phyloP scores from a whole-genome alignment of 2,888 invertebrate species.

The Mesorhabditis spiculigera region DNA sequence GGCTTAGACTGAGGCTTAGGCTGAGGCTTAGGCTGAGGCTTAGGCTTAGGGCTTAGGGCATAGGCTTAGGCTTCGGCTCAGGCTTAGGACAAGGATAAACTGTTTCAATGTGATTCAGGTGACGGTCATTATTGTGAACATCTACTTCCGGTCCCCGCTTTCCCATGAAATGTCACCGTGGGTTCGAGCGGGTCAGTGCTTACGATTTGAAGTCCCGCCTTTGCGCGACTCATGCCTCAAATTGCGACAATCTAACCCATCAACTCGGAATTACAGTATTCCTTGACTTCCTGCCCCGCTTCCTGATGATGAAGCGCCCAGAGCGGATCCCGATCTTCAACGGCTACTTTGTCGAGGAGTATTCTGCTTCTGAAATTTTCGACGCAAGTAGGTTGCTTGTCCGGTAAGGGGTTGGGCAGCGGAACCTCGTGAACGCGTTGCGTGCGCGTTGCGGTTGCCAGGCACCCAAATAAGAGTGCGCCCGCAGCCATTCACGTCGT shows the following conservation, averaged over 20 bases:
- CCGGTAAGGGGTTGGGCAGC: not conserved
- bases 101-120: conserved; percentile 19
- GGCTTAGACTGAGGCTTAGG: too few relatives aligned
- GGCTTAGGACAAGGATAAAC: not conserved
- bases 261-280: conserved; percentile 74
- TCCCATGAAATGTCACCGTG: conserved; percentile 97
- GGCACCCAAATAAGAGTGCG: too few relatives aligned
- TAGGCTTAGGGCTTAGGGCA: too few relatives aligned
- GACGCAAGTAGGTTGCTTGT: conserved; percentile 42
- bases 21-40: too few relatives aligned
- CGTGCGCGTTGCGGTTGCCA: too few relatives aligned
- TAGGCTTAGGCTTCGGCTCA: too few relatives aligned
- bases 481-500: too few relatives aligned
- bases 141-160: conserved; percentile 94
- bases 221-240: too few relatives aligned
- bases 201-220: too few relatives aligned
- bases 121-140: conserved; percentile 68
- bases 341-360: conserved; percentile 53
- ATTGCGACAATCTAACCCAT: conserved; percentile 49
- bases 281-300: conserved; percentile 72
- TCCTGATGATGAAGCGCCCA: conserved; percentile 86
- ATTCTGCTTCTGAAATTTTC: conserved; percentile 53
- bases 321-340: conserved; percentile 61
- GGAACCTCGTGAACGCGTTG: not conserved
- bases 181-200: conserved; percentile 65